Base-by-base conservation (phyloP, 2,888 invertebrate species). In the Epirrhoe alternata region DNA sequence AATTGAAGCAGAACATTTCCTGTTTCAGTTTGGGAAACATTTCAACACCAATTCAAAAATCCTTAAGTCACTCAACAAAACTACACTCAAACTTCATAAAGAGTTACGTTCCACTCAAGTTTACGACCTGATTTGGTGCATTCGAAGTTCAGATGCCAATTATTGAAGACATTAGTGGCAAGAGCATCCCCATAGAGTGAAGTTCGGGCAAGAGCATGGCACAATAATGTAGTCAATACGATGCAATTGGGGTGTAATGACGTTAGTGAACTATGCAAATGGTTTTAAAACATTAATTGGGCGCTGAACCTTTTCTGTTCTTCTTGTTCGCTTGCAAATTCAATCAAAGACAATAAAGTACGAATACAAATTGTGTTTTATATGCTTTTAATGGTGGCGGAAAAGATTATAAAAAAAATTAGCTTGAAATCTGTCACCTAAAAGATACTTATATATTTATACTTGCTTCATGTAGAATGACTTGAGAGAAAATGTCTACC, bases 91-190 rank as follows among this genome's bases (percentile, higher is more conserved):
- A 53, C 30, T 61, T 31, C 63, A 64, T 64, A 64, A 64, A 61
- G 61, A 64, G 54, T 58, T 51, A 68, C 50, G 58, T 33, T 61
- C 42, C 45, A 24, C 60, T 76, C 68, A 71, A 75, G 74, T 77
- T 77, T 74, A 63, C 24, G 49, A 57, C 24, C 56, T 81, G 80
- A 86, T 85, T 83, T 80, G 80, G 73, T 76, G 81, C 81, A 86
- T 82, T 79, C 76, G 78, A 87, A 88, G 83, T 88, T 86, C 78
- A 80, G 75, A 82, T 84, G 85, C 80, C 87, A 88, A 88, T 87
- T 87, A 89, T 85, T 83, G 84, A 84, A 81, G 83, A 84, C 85
- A 86, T 88, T 87, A 86, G 83, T 77, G 83, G 82, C 78, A 62
- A 72, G 71, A 75, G 78, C 78, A 81, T 87, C 84, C 84, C 87